Percentiles rank a stretch among this genome's conserved stretches.
These are phyloP conservation scores for Lepidurus arcticus DNA, from an alignment of 1,140 invertebrate species.

Conservation along the genomic window DNA sequence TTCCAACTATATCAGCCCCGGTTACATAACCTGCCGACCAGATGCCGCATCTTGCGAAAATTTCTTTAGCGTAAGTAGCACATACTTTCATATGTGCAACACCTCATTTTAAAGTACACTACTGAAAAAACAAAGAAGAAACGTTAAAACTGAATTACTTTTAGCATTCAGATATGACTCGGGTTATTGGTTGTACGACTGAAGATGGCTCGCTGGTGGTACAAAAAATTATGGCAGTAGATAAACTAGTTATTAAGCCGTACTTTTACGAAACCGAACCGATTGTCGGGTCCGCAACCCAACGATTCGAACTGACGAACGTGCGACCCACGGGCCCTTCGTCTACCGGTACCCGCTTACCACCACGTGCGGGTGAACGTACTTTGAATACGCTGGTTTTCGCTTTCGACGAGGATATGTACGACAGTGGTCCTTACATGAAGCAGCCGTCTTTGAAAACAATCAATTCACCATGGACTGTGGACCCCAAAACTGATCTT, in stretches of 20 bases:
- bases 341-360: conserved; percentile 4
- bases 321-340: conserved; percentile 23
- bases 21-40: conserved; percentile 6
- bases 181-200: conserved; percentile 30
- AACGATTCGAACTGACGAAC: conserved; percentile 9
- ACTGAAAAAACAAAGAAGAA: background rate
- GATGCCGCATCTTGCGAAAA: conserved; percentile 29
- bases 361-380: background rate
- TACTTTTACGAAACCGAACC: conserved; percentile 32
- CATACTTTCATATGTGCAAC: background rate
- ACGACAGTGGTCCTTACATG: conserved; percentile 30
- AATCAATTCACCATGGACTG: conserved; percentile 18
- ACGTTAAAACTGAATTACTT: background rate
- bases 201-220: conserved; percentile 28
- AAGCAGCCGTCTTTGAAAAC: conserved; percentile 26
- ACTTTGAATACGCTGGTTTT: conserved; percentile 30
- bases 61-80: conserved; percentile 23
- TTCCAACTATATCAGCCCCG: conserved; percentile 34
- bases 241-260: conserved; percentile 31
- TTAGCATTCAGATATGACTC: conserved; percentile 26
- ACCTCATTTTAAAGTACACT: background rate
- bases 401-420: conserved; percentile 31
- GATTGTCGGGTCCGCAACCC: conserved; percentile 27
- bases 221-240: conserved; percentile 22
- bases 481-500: conserved; percentile 13